These are phyloP conservation scores for Drosophila prolongata DNA, from an alignment of 2,888 invertebrate species.

Conservation along the genomic window DNA sequence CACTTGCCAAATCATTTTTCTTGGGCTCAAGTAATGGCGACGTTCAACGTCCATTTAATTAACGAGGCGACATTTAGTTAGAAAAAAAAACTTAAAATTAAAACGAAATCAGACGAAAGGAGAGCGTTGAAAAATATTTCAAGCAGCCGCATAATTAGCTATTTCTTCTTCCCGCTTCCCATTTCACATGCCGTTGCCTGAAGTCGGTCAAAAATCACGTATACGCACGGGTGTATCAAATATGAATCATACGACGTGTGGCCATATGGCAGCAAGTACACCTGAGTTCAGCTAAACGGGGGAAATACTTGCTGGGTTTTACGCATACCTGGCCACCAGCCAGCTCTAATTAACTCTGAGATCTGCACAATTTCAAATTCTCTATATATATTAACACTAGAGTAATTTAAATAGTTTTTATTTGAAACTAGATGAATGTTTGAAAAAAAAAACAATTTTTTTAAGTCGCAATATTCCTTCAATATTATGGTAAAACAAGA, in stretches of 20 bases:
- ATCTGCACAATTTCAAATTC: slow-evolving; percentile 8
- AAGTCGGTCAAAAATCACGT: slow-evolving; percentile 51
- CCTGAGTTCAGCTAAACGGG: slow-evolving; percentile 23
- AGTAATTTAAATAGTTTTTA: too few relatives aligned
- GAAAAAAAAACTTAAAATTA: slow-evolving; percentile 20
- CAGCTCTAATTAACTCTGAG: slow-evolving; percentile 65
- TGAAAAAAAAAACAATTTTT: too few relatives aligned
- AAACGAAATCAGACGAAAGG: slow-evolving; percentile 18
- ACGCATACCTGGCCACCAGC: slow-evolving; percentile 59
- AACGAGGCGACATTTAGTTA: slow-evolving; percentile 70
- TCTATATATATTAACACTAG: too few relatives aligned
- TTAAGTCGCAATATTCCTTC: too few relatives aligned
- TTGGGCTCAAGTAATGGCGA: slow-evolving; percentile 34
- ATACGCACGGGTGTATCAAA: slow-evolving; percentile 54
- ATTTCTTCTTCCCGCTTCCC: slow-evolving; percentile 39
- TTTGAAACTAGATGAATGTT: too few relatives aligned
- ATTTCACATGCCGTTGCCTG: slow-evolving; percentile 21
- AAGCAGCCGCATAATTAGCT: slow-evolving; percentile 75
- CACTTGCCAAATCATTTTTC: slow-evolving; percentile 39
- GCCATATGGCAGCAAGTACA: slow-evolving; percentile 45
- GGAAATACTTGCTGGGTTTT: slow-evolving; percentile 2
- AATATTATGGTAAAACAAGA: too few relatives aligned
- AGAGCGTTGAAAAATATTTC: slow-evolving; percentile 66
- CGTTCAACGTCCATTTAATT: slow-evolving; percentile 58
- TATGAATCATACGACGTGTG: slow-evolving; percentile 74